phyloP scores from a whole-genome alignment of 92 coral and sea anemone genomes.

The Porites evermanni region DNA sequence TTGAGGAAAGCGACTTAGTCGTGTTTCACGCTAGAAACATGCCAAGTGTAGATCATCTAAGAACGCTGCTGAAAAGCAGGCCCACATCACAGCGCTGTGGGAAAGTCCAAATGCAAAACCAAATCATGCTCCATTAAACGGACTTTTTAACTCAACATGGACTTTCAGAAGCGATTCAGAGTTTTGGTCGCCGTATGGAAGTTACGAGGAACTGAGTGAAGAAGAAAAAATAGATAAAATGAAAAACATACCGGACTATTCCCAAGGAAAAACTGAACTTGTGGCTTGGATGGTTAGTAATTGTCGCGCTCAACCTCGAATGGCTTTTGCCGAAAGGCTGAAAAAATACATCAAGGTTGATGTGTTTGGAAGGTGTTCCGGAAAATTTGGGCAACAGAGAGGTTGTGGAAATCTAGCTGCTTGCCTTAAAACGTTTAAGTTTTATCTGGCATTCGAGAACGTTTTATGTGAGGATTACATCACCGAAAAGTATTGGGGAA shows the following conservation, averaged over 20 bases:
- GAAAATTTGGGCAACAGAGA: neutral
- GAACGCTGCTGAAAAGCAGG: neutral
- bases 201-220: neutral
- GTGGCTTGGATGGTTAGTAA: neutral
- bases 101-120: neutral
- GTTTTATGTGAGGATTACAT: neutral
- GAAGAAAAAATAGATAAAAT: neutral
- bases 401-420: too few species aligned
- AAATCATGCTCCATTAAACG: neutral
- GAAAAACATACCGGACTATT: neutral
- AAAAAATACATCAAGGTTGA: neutral
- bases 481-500: neutral
- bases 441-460: neutral
- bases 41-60: neutral
- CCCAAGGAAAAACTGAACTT: neutral
- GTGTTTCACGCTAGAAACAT: neutral
- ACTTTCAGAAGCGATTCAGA: neutral
- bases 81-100: neutral
- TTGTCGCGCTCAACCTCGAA: neutral
- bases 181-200: neutral
- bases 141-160: neutral
- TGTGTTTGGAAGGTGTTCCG: neutral
- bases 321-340: neutral
- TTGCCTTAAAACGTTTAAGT: neutral
- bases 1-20: neutral